phyloP scores from a whole-genome alignment of 2,888 invertebrate genomes.

The Scaptomyza parva region DNA sequence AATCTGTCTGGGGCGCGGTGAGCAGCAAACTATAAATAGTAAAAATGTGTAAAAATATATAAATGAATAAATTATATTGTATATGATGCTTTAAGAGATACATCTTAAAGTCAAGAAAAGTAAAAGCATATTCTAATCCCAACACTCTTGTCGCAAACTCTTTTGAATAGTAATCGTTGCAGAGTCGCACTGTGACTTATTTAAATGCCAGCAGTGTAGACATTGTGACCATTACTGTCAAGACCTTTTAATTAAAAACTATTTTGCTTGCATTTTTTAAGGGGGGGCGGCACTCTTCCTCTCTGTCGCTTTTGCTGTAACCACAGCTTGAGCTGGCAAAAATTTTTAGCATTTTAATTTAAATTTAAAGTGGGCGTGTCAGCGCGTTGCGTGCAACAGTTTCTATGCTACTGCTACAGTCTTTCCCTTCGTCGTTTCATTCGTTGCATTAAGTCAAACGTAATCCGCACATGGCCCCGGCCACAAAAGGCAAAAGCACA shows the following conservation, averaged over 20 bases:
- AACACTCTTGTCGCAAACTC: neutral
- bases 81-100: neutral
- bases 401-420: constrained; percentile 22
- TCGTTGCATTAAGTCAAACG: constrained; percentile 82
- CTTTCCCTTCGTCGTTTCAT: constrained; percentile 9
- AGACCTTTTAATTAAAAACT: constrained; percentile 78
- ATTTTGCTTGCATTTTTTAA: constrained; percentile 74
- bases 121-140: neutral
- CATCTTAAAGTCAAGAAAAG: neutral
- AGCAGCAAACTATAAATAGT: constrained; percentile 25
- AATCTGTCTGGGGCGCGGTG: constrained; percentile 42
- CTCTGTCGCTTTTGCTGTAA: neutral
- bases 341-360: constrained; percentile 82
- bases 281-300: constrained; percentile 15
- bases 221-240: constrained; percentile 54
- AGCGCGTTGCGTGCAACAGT: constrained; percentile 72
- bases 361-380: constrained; percentile 79
- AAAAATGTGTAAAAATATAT: neutral
- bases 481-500: constrained; percentile 65
- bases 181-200: constrained; percentile 35
- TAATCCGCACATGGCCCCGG: constrained; percentile 81
- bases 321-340: constrained; percentile 59
- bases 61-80: neutral
- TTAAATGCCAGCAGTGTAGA: constrained; percentile 52
- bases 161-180: neutral